Evolutionary conservation across 2,797 vertebrate species (phyloP), one percentile per base, ranked within the genome.

Genomic region (Borostomias antarcticus): DNA sequence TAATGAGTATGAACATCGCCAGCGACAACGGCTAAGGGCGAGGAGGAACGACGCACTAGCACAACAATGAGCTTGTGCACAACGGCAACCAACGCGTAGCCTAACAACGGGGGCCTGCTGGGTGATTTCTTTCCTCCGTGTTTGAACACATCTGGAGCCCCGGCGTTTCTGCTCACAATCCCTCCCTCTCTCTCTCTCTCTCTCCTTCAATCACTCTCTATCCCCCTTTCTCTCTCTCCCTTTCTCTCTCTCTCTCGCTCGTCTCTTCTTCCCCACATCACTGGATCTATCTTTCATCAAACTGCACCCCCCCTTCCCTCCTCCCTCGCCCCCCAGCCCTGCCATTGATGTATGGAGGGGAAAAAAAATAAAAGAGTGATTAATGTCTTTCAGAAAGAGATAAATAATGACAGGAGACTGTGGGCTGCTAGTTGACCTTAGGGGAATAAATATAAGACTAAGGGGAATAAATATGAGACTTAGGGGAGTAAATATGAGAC

Each of bases 401-500:
- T 91, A 89, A 91, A 91, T 89, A 90, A 91, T 90, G 88, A 89
- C 87, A 88, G 80, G 89, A 91, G 89, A 91, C 88, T 86, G 83
- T 85, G 89, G 89, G 85, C 85, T 88, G 89, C 86, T 89, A 89
- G 85, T 87, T 89, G 86, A 87, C 87, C 88, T 88, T 88, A 86
- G 89, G 88, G 89, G 89, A 90, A 88, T 91, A 90, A 91, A 90
- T 91, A 91, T 90, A 88, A 89, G 89, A 89, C 86, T 91, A n/a
- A n/a, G n/a, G n/a, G 89, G 89, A 90, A 88, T 91, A 90, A 91
- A 90, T 91, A 91, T 90, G 89, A 89, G 89, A 89, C 86, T 91
- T 89, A n/a, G n/a, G n/a, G 89, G 89, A 90, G 89, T 91, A 90
- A 91, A 90, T 91, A 91, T 90, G 89, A 89, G 89, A 89, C 86